A percentile compares a stretch with the other conserved stretches of the same genome.
Conservation (phyloP, 37 sponge, comb jelly and placozoan genomes). For the Chondrilla cf. caribensis region DNA sequence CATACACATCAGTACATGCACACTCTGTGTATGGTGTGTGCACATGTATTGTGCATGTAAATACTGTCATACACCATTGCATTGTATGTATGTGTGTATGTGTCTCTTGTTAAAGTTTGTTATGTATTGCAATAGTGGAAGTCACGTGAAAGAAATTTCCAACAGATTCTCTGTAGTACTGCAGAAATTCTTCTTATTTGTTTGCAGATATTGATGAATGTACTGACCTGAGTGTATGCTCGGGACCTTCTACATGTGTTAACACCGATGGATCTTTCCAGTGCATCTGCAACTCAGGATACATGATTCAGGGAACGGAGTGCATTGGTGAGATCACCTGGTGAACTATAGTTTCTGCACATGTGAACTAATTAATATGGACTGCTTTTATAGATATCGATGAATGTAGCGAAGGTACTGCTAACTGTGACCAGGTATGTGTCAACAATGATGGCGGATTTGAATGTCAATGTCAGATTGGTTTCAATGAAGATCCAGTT, state of each 20-base stretch:
- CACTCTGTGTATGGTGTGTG: no score
- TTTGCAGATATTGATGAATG: slow-evolving; percentile 12
- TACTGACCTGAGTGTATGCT: not conserved
- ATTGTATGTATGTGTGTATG: no score
- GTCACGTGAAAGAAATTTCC: no score
- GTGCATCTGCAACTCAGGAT: not conserved
- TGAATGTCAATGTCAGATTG: not conserved
- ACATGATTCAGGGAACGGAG: not conserved
- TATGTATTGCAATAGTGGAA: not conserved
- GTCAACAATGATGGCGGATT: slow-evolving; percentile 14
- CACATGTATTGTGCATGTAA: no score
- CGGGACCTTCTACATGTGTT: not conserved
- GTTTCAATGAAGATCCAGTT: not conserved
- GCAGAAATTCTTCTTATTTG: no score
- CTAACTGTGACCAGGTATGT: not conserved
- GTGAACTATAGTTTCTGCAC: not conserved
- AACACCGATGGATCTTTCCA: not conserved
- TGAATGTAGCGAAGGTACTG: not conserved
- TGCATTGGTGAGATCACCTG: not conserved
- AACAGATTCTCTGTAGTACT: no score
- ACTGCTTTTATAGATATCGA: not conserved
- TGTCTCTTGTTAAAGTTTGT: not conserved
- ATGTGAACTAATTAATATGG: no score
- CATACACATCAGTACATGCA: no score
- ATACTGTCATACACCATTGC: no score